Evolutionary conservation across 2,888 invertebrate species (phyloP).

Genomic region (Zootermopsis nevadensis): DNA sequence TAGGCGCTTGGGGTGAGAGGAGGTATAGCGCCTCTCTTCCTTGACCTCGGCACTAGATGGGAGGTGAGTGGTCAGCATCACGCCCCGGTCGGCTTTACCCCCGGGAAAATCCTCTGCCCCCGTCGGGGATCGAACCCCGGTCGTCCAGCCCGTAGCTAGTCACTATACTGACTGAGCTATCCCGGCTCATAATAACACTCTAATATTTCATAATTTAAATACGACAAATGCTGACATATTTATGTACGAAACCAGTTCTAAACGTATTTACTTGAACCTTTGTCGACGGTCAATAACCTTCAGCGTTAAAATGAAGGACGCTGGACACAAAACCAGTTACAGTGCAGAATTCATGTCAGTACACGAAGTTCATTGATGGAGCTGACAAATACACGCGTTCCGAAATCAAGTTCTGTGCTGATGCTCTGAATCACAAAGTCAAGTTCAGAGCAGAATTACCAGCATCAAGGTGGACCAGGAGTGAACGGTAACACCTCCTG

Average conservation of each 20-base stretch:
- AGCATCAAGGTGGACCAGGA: not conserved
- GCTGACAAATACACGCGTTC: not conserved
- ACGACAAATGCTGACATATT: not conserved
- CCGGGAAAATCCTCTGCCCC: too few species aligned
- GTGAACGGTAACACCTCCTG: not conserved
- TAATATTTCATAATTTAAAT: not conserved
- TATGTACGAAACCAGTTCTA: not conserved
- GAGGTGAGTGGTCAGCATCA: too few species aligned
- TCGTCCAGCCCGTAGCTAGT: too few species aligned
- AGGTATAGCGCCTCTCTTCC: too few species aligned
- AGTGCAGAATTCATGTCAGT: not conserved
- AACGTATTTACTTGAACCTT: not conserved
- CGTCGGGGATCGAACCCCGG: too few species aligned
- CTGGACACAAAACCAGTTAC: not conserved
- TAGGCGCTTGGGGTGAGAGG: too few species aligned
- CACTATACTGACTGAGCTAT: too few species aligned
- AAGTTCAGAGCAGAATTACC: not conserved
- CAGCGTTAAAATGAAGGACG: not conserved
- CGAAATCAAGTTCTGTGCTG: not conserved
- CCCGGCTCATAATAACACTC: too few species aligned
- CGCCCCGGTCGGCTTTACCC: too few species aligned
- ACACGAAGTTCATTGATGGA: not conserved
- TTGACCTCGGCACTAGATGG: too few species aligned
- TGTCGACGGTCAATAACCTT: not conserved
- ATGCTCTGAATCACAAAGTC: not conserved